Percentiles rank a stretch among this genome's conserved stretches.
phyloP scores from a whole-genome alignment of 2,797 vertebrate genomes.

The Melanogrammus aeglefinus region DNA sequence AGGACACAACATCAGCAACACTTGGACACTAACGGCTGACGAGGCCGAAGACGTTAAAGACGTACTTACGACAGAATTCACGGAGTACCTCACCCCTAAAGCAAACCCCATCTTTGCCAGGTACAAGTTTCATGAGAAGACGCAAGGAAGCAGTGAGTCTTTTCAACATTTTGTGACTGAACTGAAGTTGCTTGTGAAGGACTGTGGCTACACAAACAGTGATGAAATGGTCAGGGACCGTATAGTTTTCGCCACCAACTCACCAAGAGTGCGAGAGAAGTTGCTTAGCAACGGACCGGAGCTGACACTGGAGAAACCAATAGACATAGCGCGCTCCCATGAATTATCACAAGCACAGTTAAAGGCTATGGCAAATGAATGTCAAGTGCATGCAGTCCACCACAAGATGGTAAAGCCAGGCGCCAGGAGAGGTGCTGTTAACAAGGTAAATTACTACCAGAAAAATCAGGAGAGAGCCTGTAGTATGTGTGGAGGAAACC shows the following conservation, averaged over 20 bases:
- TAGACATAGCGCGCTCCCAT: no score
- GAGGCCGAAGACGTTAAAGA: neutral
- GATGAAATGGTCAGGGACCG: no score
- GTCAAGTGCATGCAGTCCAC: no score
- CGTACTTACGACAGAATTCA: neutral
- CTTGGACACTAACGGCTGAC: neutral
- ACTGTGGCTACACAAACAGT: no score
- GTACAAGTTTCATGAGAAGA: neutral
- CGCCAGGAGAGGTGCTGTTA: neutral
- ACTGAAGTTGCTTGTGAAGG: no score
- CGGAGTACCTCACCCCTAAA: neutral
- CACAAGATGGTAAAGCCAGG: neutral
- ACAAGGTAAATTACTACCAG: neutral
- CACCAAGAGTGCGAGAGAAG: no score
- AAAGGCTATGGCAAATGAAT: slow-evolving; percentile 8
- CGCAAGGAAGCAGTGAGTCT: no score
- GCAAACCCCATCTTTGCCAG: neutral
- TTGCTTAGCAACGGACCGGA: no score
- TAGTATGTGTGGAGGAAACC: neutral
- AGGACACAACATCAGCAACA: neutral
- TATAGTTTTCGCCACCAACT: no score
- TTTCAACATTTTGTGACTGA: no score
- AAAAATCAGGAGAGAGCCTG: neutral
- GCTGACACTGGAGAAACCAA: no score
- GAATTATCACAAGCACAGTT: slow-evolving; percentile 8